These are phyloP conservation scores for Drosophila neotestacea DNA, from an alignment of 2,888 invertebrate species.

Conservation along the genomic window DNA sequence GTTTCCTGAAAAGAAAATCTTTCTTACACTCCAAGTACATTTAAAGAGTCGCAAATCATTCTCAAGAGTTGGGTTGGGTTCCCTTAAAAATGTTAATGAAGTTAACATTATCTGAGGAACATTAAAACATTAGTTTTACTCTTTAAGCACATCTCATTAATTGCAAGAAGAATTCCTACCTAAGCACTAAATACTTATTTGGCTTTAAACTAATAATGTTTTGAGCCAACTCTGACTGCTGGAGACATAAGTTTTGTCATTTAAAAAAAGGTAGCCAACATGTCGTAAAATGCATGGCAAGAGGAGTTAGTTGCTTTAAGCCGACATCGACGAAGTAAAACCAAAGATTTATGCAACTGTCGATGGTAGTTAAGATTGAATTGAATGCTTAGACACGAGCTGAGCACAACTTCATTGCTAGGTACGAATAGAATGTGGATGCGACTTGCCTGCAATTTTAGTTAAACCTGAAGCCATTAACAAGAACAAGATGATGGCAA, in stretches of 20 bases:
- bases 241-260: conserved; percentile 50
- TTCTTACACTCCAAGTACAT: no score
- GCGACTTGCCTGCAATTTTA: conserved; percentile 19
- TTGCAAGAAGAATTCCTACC: conserved; percentile 7
- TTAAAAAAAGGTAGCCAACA: conserved; percentile 32
- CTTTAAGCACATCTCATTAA: conserved; percentile 13
- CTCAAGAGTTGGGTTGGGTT: not conserved
- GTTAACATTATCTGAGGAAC: not conserved
- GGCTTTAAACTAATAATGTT: conserved; percentile 45
- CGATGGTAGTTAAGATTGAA: conserved; percentile 76
- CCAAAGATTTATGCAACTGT: conserved; percentile 74
- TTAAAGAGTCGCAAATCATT: not conserved
- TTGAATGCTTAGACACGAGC: conserved; percentile 81
- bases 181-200: conserved; percentile 11
- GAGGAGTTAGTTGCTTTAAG: conserved; percentile 18
- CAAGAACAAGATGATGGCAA: conserved; percentile 16
- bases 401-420: conserved; percentile 64
- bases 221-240: conserved; percentile 16
- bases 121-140: not conserved
- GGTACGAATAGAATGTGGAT: conserved; percentile 48
- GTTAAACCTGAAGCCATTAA: conserved; percentile 55
- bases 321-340: conserved; percentile 36
- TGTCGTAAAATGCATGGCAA: conserved; percentile 56
- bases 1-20: no score
- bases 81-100: not conserved